Evolutionary conservation across 1,140 invertebrate species (phyloP), one percentile per base, ranked within the genome.

Genomic region (Monomorium pharaonis): DNA sequence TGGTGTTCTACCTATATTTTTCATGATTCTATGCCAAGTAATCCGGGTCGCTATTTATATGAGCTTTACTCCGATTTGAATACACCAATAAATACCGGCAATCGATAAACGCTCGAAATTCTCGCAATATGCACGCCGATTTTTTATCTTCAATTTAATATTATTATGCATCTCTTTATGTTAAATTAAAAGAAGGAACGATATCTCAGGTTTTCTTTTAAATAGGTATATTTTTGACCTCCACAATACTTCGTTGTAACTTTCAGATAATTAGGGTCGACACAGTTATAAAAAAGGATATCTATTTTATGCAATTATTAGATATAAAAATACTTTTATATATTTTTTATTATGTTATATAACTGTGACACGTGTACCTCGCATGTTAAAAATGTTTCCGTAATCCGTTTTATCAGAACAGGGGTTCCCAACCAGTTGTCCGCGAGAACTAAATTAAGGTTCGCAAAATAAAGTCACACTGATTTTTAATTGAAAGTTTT

Each of bases 21-120:
- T 62, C 12, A 78, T 78, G 67, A 78, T 67, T 78, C 27, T 42
- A 70, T 30, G 44, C 24, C 44, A 21, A 24, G 21, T 70, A 78
- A n/a, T 67, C n/a, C 21, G 16, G 72, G 27, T 47, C 42, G 42
- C 24, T 76, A 65, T 65, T 49, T 12, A 27, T 12, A 27, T 33
- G 5, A 14, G 42, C 44, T 51, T 33, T 37, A 49, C 18, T 78
- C 67, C 42, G 42, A 67, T 49, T 42, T n/a, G 27, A 65, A 44
- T 76, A 42, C 21, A 5, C 7, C 54, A 54, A 76, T 78, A 67
- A 78, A 78, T 78, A 65, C 44, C 14, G 7, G 6, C 27, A 27
- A 24, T 1, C 44, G 27, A 72, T 33, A 56, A 58, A 37, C 21
- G 9, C 18, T 21, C 49, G 49, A 42, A 42, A 60, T 75, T n/a